Evolutionary conservation across 2,113 vertebrate species (phyloP).

Genomic region (Raja brachyura): DNA sequence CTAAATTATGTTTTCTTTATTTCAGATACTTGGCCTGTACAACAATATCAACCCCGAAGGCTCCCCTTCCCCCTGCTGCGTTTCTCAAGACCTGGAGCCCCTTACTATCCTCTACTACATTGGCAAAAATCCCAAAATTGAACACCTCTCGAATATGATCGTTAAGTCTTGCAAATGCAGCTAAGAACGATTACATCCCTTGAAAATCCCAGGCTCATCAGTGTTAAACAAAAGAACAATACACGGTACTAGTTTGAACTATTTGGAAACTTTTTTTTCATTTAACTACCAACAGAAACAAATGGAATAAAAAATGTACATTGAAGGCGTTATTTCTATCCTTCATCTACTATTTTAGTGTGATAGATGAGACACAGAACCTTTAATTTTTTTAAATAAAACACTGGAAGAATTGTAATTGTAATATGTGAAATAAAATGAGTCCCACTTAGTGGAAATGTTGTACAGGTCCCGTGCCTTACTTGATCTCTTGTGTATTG

Average conservation of each 20-base stretch:
- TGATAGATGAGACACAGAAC: constrained; percentile 53
- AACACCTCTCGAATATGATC: constrained; percentile 97
- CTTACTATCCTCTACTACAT: constrained; percentile 96
- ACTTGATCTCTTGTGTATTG: constrained; percentile 60
- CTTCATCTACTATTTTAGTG: constrained; percentile 60
- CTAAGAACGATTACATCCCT: constrained; percentile 59
- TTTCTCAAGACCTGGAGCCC: constrained; percentile 91
- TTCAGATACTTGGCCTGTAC: constrained; percentile 85
- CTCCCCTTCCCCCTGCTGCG: constrained; percentile 89
- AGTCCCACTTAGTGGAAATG: constrained; percentile 64
- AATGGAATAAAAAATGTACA: constrained; percentile 44
- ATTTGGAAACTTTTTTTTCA: constrained; percentile 56
- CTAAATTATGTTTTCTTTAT: constrained; percentile 40
- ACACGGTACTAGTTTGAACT: constrained; percentile 63
- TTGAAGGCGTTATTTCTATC: constrained; percentile 57
- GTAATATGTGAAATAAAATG: constrained; percentile 84
- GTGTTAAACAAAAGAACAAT: constrained; percentile 47
- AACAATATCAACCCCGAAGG: constrained; percentile 95
- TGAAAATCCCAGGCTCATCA: constrained; percentile 49
- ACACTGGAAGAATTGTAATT: constrained; percentile 95
- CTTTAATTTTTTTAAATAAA: constrained; percentile 51
- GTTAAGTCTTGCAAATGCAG: constrained; percentile 99
- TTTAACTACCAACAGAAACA: constrained; percentile 60
- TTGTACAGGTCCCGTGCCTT: constrained; percentile 61
- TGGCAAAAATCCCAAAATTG: constrained; percentile 92